Evolutionary conservation across 2,888 invertebrate genomes (phyloP).

Genomic region (Rotaria macrura): DNA sequence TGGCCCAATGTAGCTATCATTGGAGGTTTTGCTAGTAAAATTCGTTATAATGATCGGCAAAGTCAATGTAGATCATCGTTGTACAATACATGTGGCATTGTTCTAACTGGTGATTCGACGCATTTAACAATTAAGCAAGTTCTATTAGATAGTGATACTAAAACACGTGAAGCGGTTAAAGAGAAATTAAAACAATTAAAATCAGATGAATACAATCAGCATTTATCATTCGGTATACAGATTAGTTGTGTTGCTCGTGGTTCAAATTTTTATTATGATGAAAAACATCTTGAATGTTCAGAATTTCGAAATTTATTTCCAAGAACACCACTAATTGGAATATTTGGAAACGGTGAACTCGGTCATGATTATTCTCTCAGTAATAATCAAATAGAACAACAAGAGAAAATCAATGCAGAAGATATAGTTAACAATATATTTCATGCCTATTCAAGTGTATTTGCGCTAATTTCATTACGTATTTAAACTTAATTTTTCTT

Average conservation of each 20-base stretch:
- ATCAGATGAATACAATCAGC: neutral
- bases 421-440: neutral
- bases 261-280: constrained; percentile 39
- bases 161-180: neutral
- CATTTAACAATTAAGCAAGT: neutral
- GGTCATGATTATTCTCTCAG: constrained; percentile 42
- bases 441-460: neutral
- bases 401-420: neutral
- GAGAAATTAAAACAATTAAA: neutral
- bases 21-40: neutral
- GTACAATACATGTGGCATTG: neutral
- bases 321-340: constrained; percentile 50
- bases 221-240: neutral
- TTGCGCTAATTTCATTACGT: neutral
- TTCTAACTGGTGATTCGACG: neutral
- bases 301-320: constrained; percentile 50
- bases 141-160: neutral
- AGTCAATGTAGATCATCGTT: neutral
- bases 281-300: constrained; percentile 46
- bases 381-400: neutral
- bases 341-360: constrained; percentile 52
- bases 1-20: neutral
- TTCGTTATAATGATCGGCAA: neutral
- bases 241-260: constrained; percentile 49
- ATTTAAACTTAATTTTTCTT: neutral